Evolutionary conservation across 2,113 vertebrate genomes (phyloP), one percentile per base, ranked within the genome.

Genomic region (Pao palembangensis): DNA sequence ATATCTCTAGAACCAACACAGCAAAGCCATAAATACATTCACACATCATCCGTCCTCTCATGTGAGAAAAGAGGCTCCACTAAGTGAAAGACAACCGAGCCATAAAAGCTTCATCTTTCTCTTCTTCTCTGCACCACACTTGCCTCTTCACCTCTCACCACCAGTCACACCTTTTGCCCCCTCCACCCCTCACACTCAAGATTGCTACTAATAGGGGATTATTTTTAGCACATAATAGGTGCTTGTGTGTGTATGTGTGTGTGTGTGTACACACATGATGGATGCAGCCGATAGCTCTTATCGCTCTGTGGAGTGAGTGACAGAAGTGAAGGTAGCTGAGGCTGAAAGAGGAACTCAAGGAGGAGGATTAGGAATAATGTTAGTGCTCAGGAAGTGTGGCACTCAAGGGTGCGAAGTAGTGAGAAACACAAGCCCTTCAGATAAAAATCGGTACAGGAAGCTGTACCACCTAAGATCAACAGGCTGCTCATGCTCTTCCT

Each of bases 151-250:
- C 16, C 31, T 51, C 54, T 59, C 60, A 64, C 63, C 63, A 71
- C 50, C 51, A 66, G 25, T 79, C 77, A 73, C 73, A 62, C 71
- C 58, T 54, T 74, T 51, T 67, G 16, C 66, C 69, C 64, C 69
- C 14, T 41, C 44, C 18, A 28, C 55, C 49, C 53, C 44, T 47
- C 44, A 6, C 71, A 71, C 67, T 62, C 68, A 62, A 76, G 75
- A 79, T 81, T 69, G 73, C 79, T 80, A 78, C 84, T 90, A 89
- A 90, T 89, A 88, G 83, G 75, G 31, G 76, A 78, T 81, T 90
- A 91, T 91, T 91, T 91, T 90, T 91, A 89, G 90, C 67, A 69
- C 61, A 43, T 82, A 75, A 65, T 76, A 66, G 81, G 71, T 75
- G 79, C 73, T 82, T 70, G 75, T 67, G 21, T 23, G 42, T 43